phyloP scores from a whole-genome alignment of 1,140 invertebrate species.

The Pollicipes pollicipes region DNA sequence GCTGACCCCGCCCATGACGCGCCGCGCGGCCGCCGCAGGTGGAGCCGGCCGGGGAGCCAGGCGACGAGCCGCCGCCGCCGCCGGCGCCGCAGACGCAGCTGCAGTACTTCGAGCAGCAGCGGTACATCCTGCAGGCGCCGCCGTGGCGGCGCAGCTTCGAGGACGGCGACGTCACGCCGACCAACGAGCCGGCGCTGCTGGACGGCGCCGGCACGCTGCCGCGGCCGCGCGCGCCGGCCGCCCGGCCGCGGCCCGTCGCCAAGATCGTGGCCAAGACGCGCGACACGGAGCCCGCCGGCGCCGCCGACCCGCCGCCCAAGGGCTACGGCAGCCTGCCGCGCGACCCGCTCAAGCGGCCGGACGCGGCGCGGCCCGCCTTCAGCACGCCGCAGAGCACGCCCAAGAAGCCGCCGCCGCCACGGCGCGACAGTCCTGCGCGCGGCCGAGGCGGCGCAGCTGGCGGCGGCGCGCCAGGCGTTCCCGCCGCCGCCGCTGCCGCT shows the following conservation, averaged over 20 bases:
- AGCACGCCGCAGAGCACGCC: constrained; percentile 29
- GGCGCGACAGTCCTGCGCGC: constrained; percentile 39
- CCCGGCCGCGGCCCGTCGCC: constrained; percentile 63
- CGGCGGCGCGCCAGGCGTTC: constrained; percentile 30
- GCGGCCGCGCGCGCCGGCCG: constrained; percentile 50
- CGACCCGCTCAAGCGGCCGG: constrained; percentile 62
- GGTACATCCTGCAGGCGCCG: constrained; percentile 25
- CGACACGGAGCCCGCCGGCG: constrained; percentile 15
- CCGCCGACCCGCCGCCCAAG: constrained; percentile 45
- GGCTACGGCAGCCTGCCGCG: constrained; percentile 55
- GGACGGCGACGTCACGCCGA: constrained; percentile 71
- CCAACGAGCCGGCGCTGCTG: constrained; percentile 41
- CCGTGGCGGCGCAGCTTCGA: constrained; percentile 68
- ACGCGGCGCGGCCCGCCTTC: constrained; percentile 42
- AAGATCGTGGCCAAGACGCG: constrained; percentile 50
- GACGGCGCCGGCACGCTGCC: constrained; percentile 61
- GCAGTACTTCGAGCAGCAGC: constrained; percentile 32
- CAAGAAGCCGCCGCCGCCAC: constrained; percentile 62
- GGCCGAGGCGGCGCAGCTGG: constrained; percentile 35
- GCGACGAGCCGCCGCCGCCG: constrained; percentile 25
- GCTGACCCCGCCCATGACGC: too few species aligned
- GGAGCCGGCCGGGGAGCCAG: too few species aligned
- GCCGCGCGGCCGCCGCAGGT: too few species aligned
- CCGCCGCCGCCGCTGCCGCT: constrained; percentile 31
- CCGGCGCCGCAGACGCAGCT: constrained; percentile 26